phyloP scores from a whole-genome alignment of 2,113 vertebrate species.

The Pluvialis apricaria region DNA sequence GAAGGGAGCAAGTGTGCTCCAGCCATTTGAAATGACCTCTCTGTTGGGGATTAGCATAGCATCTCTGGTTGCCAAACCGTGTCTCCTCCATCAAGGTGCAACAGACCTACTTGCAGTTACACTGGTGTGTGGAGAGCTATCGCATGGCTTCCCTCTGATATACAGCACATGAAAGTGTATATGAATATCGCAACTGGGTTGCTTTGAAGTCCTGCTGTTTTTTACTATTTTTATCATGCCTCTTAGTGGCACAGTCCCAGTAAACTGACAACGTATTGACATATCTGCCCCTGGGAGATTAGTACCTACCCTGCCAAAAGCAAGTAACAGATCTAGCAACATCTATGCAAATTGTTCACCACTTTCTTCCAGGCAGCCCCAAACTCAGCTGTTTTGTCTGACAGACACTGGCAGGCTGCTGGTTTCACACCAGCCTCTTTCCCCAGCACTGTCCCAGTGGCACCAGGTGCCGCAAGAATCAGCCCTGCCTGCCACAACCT shows the following conservation, averaged over 20 bases:
- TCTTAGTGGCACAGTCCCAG: not conserved
- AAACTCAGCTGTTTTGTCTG: not conserved
- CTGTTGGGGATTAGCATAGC: not conserved
- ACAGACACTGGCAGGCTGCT: not conserved
- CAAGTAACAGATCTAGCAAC: not conserved
- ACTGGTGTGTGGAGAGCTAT: fast-evolving
- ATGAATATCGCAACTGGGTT: not conserved
- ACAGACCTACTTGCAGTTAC: not conserved
- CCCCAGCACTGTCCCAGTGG: not conserved
- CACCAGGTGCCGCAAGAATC: not conserved
- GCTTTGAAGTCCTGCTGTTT: not conserved
- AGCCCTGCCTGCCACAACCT: not conserved
- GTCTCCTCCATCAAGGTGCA: not conserved
- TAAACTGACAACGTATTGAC: not conserved
- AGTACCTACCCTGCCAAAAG: not conserved
- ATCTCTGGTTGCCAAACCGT: not conserved
- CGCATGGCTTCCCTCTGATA: not conserved
- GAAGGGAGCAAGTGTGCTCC: not conserved
- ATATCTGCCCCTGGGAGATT: not conserved
- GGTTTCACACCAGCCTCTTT: not conserved
- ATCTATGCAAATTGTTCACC: not conserved
- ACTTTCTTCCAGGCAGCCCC: not conserved
- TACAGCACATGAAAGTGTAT: not conserved
- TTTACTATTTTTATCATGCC: not conserved
- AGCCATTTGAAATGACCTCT: not conserved